A percentile compares a stretch with the other conserved stretches of the same genome.
Conservation (phyloP, 2,113 vertebrate species). For the Ondatra zibethicus region DNA sequence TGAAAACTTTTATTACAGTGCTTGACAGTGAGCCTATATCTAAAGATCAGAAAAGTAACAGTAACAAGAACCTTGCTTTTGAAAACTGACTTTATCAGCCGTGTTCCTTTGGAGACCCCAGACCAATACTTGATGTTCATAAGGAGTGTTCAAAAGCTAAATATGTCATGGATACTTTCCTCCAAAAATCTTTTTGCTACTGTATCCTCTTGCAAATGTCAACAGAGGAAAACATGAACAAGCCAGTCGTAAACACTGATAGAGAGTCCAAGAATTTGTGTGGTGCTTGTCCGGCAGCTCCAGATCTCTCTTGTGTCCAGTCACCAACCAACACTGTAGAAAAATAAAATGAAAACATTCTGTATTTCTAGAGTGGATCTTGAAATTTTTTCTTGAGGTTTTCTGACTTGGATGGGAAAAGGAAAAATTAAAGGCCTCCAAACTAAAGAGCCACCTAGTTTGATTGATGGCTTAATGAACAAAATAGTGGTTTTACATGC, state of each 20-base stretch:
- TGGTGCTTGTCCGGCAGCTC: not conserved
- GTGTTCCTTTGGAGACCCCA: not conserved
- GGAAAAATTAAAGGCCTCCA: not conserved
- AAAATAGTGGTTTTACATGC: not conserved
- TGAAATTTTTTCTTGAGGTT: not conserved
- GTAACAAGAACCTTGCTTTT: too few relatives aligned
- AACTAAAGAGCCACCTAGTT: not conserved
- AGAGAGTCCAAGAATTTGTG: not conserved
- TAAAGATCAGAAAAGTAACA: not conserved
- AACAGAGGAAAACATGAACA: not conserved
- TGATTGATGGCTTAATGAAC: not conserved
- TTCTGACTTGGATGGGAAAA: not conserved
- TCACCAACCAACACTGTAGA: not conserved
- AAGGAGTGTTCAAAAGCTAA: not conserved
- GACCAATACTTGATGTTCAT: not conserved
- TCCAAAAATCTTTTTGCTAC: not conserved
- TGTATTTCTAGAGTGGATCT: not conserved
- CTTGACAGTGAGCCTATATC: not conserved
- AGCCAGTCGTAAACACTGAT: not conserved
- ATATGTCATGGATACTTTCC: not conserved
- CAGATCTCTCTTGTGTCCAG: not conserved
- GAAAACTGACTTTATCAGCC: not conserved
- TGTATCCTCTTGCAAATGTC: not conserved
- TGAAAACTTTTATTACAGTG: not conserved
- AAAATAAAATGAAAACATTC: not conserved